These are phyloP conservation scores for Pholis gunnellus DNA, from an alignment of 2,113 vertebrate species.

Conservation along the genomic window DNA sequence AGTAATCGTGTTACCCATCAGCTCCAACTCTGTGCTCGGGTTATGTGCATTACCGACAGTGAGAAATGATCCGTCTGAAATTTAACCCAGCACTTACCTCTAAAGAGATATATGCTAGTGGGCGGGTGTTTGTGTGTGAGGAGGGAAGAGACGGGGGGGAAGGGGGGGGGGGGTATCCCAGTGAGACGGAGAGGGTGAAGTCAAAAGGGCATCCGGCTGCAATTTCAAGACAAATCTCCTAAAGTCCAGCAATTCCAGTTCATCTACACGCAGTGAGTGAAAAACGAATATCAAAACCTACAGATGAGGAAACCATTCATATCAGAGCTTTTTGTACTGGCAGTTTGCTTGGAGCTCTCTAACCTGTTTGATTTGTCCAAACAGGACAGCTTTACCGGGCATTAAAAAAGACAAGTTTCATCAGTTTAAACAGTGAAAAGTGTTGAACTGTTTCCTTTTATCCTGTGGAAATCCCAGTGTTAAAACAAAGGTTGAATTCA, in stretches of 20 bases:
- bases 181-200: conserved; percentile 21
- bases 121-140: conserved; percentile 16
- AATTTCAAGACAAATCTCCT: conserved; percentile 48
- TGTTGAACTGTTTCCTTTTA: background rate
- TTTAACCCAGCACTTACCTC: conserved; percentile 71
- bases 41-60: conserved; percentile 78
- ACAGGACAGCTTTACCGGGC: background rate
- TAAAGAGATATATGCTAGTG: conserved; percentile 25
- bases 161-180: conserved; percentile 22
- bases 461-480: background rate
- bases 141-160: background rate
- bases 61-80: conserved; percentile 78
- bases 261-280: background rate
- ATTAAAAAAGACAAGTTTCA: background rate
- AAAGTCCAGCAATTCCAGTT: background rate
- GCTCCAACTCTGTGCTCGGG: conserved; percentile 48
- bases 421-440: background rate
- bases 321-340: background rate
- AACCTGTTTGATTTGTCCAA: background rate
- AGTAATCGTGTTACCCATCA: conserved; percentile 78
- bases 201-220: conserved; percentile 50
- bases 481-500: background rate
- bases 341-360: background rate
- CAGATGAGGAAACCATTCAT: conserved; percentile 9
- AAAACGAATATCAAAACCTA: background rate